phyloP scores from a whole-genome alignment of 2,113 vertebrate genomes.

The Centropus unirufus region DNA sequence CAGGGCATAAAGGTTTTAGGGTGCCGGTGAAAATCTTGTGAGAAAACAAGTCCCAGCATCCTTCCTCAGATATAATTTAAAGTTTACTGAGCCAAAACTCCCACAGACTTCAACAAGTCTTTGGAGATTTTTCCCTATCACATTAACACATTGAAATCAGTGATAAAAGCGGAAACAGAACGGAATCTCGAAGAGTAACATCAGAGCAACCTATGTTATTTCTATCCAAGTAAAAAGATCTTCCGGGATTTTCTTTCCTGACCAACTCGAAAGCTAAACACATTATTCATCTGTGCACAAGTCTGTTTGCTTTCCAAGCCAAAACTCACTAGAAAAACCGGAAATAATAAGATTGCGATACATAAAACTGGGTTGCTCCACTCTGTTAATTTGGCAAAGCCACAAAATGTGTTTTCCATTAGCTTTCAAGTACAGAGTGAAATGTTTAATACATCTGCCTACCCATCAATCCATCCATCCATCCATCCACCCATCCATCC shows the following conservation, averaged over 20 bases:
- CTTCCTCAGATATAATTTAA: neutral
- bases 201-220: conserved; percentile 14
- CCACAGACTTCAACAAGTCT: neutral
- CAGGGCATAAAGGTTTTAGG: neutral
- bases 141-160: neutral
- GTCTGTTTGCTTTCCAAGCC: conserved; percentile 28
- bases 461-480: neutral
- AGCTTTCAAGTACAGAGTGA: neutral
- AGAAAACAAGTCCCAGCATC: neutral
- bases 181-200: neutral
- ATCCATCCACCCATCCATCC: neutral
- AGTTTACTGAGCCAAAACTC: neutral
- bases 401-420: conserved; percentile 56
- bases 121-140: neutral
- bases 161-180: conserved; percentile 24
- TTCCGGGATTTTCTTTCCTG: conserved; percentile 17
- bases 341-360: conserved; percentile 38
- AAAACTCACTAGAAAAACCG: conserved; percentile 52
- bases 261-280: conserved; percentile 51
- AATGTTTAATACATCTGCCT: conserved; percentile 10
- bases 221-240: conserved; percentile 36
- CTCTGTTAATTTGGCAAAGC: conserved; percentile 44
- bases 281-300: conserved; percentile 47
- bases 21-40: neutral
- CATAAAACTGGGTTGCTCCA: conserved; percentile 25